A percentile compares a stretch with the other conserved stretches of the same genome.
Evolutionary conservation across 2,113 vertebrate species (phyloP).

Genomic region (Origma solitaria): DNA sequence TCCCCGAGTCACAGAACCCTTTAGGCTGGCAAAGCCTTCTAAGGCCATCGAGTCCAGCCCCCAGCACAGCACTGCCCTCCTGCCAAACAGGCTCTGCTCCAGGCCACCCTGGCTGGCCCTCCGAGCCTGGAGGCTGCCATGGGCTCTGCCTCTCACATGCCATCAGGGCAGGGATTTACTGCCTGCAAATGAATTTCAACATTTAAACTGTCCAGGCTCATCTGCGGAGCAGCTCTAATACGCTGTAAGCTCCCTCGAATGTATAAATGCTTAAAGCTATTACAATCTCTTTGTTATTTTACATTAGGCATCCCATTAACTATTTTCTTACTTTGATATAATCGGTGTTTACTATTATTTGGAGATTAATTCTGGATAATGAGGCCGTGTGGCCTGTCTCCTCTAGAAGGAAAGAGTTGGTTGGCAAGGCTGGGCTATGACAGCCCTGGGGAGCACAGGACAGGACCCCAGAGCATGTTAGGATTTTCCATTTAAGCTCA

Average conservation of each 20-base stretch:
- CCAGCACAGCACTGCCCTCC: not conserved
- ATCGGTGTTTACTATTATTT: constrained; percentile 15
- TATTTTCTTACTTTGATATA: constrained; percentile 32
- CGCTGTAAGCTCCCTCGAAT: constrained; percentile 35
- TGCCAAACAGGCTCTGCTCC: not conserved
- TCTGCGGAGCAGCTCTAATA: constrained; percentile 1
- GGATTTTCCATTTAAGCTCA: not conserved
- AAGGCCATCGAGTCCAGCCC: not conserved
- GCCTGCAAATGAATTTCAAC: constrained; percentile 19
- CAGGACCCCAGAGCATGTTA: not conserved
- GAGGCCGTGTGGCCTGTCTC: not conserved
- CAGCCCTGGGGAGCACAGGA: not conserved
- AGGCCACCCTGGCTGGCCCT: accelerated
- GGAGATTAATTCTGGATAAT: constrained; percentile 19
- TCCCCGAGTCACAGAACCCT: not conserved
- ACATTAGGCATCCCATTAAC: constrained; percentile 43
- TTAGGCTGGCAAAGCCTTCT: not conserved
- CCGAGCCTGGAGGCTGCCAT: not conserved
- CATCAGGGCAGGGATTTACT: constrained; percentile 5
- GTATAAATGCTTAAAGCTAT: constrained; percentile 46
- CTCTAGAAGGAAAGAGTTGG: not conserved
- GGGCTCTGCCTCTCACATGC: not conserved
- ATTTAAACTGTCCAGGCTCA: not conserved
- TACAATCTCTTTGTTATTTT: constrained; percentile 43
- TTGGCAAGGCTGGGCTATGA: not conserved